Evolutionary conservation across 2,888 invertebrate genomes (phyloP).

Genomic region (Luffia ferchaultella): DNA sequence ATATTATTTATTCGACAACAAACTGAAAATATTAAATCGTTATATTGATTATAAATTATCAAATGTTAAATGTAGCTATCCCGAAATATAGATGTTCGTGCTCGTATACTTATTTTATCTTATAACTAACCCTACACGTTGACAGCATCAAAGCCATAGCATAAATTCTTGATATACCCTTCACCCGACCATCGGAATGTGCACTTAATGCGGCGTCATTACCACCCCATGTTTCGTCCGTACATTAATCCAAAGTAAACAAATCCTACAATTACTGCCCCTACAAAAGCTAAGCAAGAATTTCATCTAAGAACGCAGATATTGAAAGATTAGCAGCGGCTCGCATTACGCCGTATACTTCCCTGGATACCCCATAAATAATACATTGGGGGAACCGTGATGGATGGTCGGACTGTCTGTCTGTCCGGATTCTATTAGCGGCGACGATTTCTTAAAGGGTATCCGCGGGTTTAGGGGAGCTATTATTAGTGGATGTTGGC

Average conservation of each 20-base stretch:
- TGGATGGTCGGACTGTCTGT: constrained; percentile 59
- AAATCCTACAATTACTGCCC: constrained; percentile 55
- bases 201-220: neutral
- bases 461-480: constrained; percentile 30
- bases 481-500: constrained; percentile 27
- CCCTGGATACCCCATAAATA: constrained; percentile 47
- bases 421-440: constrained; percentile 57
- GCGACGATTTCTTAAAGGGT: constrained; percentile 58
- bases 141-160: no score
- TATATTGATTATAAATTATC: no score
- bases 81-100: no score
- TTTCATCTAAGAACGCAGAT: constrained; percentile 48
- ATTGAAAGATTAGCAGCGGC: constrained; percentile 64
- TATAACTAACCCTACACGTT: no score
- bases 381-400: constrained; percentile 56
- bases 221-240: neutral
- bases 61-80: no score
- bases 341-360: constrained; percentile 16
- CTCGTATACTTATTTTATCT: no score
- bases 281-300: constrained; percentile 1
- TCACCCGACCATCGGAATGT: neutral
- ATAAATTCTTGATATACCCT: no score
- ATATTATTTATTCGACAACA: no score
- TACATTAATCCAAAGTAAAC: constrained; percentile 43
- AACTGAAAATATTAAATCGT: no score